phyloP scores from a whole-genome alignment of 2,113 vertebrate genomes.

The Thalassarche chlororhynchos region DNA sequence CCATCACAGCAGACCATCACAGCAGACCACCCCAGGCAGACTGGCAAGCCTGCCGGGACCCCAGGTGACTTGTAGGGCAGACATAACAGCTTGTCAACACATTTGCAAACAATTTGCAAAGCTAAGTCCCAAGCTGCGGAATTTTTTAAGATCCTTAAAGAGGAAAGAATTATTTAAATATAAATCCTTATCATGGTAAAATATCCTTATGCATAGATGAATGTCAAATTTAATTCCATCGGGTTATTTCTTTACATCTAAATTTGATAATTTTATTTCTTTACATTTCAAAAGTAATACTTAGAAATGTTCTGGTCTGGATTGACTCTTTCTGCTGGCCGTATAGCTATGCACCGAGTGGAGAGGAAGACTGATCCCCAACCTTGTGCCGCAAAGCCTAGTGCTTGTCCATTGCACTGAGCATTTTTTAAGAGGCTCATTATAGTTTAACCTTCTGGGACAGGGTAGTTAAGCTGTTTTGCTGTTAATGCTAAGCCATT shows the following conservation, averaged over 20 bases:
- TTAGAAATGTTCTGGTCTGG: neutral
- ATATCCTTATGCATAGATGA: neutral
- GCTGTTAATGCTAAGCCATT: constrained; percentile 36
- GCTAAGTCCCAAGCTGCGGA: neutral
- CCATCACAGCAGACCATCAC: neutral
- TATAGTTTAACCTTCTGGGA: constrained; percentile 31
- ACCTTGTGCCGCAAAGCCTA: neutral
- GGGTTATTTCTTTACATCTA: neutral
- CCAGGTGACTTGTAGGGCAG: neutral
- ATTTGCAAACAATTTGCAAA: neutral
- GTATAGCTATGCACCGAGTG: neutral
- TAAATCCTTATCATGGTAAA: neutral
- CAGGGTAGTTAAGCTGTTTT: constrained; percentile 17
- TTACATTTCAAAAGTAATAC: neutral
- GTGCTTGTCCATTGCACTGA: neutral
- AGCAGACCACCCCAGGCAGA: neutral
- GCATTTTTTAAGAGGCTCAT: constrained; percentile 1
- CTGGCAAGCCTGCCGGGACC: fast-evolving
- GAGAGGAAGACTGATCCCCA: neutral
- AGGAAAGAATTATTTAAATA: neutral
- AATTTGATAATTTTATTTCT: neutral
- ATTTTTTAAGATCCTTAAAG: neutral
- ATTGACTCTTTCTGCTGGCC: neutral
- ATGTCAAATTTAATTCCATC: neutral
- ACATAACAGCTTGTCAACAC: neutral